Percentiles rank a stretch among this genome's conserved stretches.
These are phyloP conservation scores for Caenorhabditis macrosperma DNA, from an alignment of 2,888 invertebrate genomes.

Conservation along the genomic window DNA sequence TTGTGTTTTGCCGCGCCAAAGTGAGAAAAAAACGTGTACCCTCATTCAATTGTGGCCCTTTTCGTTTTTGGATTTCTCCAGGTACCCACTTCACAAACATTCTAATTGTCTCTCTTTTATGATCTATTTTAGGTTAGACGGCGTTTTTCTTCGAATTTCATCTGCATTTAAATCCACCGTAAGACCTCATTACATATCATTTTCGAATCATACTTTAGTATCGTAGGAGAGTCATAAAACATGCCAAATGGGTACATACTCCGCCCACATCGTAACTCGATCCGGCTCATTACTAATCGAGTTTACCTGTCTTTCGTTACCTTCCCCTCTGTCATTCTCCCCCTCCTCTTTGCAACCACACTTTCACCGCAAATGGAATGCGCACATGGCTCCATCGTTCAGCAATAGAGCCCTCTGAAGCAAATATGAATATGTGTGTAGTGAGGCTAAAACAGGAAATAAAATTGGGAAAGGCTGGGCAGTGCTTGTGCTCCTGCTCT, in stretches of 20 bases:
- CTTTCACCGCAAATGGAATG: constrained; percentile 19
- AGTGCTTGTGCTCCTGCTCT: constrained; percentile 7
- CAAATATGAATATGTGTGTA: constrained; percentile 37
- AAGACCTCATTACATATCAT: too few relatives aligned
- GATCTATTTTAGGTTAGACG: neutral
- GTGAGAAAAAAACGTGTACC: constrained; percentile 9
- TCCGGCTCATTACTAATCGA: constrained; percentile 21
- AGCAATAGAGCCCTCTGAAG: constrained; percentile 12
- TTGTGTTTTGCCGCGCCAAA: constrained; percentile 30
- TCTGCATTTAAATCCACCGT: neutral
- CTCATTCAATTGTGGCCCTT: neutral
- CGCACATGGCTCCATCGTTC: too few relatives aligned
- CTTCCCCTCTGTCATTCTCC: neutral
- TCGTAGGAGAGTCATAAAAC: too few relatives aligned
- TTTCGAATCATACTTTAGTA: constrained; percentile 1
- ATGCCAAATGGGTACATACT: too few relatives aligned
- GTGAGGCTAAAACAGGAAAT: constrained; percentile 52
- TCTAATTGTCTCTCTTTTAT: constrained; percentile 30
- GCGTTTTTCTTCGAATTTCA: too few relatives aligned
- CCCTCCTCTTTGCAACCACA: constrained; percentile 4
- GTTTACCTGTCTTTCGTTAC: constrained; percentile 16
- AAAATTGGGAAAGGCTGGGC: constrained; percentile 37
- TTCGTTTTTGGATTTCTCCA: neutral
- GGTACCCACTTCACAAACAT: neutral
- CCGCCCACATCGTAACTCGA: constrained; percentile 18